Evolutionary conservation across 23 tunicate species (phyloP).

Genomic region (Clavelina lepadiformis): DNA sequence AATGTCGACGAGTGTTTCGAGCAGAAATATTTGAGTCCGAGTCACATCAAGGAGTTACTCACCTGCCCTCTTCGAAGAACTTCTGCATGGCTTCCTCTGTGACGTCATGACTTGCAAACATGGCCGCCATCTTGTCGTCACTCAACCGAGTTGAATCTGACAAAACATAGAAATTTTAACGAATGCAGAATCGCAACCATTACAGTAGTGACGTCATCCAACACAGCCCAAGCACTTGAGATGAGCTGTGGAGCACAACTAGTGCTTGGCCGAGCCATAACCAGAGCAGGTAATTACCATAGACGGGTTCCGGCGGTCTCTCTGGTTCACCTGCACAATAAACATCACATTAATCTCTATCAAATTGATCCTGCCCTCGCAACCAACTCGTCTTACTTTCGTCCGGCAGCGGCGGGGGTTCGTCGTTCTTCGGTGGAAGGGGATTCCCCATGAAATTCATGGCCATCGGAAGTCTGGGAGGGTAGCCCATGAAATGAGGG

Average conservation of each 20-base stretch:
- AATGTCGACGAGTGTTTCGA: too few species aligned
- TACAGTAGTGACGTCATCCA: too few species aligned
- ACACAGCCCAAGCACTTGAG: too few species aligned
- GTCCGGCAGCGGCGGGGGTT: constrained; percentile 4
- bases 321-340: constrained; percentile 13
- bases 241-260: too few species aligned
- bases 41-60: background rate
- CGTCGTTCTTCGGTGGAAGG: background rate
- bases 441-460: background rate
- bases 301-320: constrained; percentile 18
- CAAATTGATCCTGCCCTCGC: background rate
- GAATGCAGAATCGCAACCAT: too few species aligned
- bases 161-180: background rate
- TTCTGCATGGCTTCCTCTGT: constrained; percentile 10
- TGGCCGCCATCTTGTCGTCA: background rate
- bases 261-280: too few species aligned
- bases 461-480: background rate
- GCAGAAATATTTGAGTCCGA: too few species aligned
- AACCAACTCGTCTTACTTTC: constrained; percentile 4
- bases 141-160: constrained; percentile 12
- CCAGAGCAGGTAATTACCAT: constrained; percentile 11
- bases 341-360: background rate
- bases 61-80: constrained; percentile 10
- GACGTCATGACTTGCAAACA: constrained; percentile 6
- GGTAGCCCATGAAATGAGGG: constrained; percentile 8